Evolutionary conservation across 2,797 vertebrate species (phyloP), one percentile per base, ranked within the genome.

Genomic region (Nasua narica): DNA sequence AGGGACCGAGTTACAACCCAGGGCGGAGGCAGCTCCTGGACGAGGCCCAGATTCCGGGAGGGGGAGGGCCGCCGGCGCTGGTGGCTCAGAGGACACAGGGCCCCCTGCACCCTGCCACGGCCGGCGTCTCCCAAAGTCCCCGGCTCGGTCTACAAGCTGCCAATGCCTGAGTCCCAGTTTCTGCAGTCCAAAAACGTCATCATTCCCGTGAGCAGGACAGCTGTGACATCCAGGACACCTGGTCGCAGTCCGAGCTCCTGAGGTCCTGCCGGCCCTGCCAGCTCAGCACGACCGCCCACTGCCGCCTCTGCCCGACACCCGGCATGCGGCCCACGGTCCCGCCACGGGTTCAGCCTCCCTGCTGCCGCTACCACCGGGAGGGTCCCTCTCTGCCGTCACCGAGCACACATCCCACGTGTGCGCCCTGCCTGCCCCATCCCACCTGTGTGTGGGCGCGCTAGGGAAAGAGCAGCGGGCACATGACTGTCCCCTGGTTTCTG

Each of bases 261-360:
- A 29, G 43, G 27, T 11, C 29, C 27, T 18, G 18, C 27, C 8
- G 4, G 8, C 46, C 13, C 74, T 13, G 74, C 21, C 16, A n/a
- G 29, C 46, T 18, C 0, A 2, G 74, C 43, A 6, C 10, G 0
- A 32, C 8, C 9, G 16, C 4, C 6, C 37, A 2, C 40, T 0
- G 13, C 7, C 5, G 7, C 27, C 43, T 32, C 29, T 50, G 46
- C 10, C 74, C 11, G 18, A n/a, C 46, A 32, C 29, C 19, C 7
- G 52, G 37, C 10, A 3, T 1, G 40, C 5, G 7, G 52, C 70
- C 52, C 32, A 7, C 2, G 5, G 79, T 13, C 54, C n/a, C 1
- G 5, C 15, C 70, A 6, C 10, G 6, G 13, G 29, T 3, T n/a
- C 54, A 19, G 7, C 10, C 23, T 25, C 15, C 72, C 43, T 46